Evolutionary conservation across 92 coral and sea anemone species (phyloP).

Genomic region (Nematostella vectensis): DNA sequence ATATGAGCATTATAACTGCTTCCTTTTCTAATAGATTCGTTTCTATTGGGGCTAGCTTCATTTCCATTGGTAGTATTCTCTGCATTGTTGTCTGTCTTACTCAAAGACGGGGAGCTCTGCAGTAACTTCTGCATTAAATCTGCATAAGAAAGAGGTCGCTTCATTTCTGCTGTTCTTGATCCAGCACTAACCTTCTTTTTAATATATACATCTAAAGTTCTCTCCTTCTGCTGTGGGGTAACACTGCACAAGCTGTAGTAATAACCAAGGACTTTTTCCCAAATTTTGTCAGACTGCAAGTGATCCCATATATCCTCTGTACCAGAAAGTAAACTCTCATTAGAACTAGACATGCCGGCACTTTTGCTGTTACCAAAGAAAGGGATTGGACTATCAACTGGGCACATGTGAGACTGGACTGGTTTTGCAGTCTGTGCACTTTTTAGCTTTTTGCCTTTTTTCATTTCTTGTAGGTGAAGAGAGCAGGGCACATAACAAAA

Average conservation of each 20-base stretch:
- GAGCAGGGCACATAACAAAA: slow-evolving; percentile 84
- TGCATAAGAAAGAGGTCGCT: slow-evolving; percentile 59
- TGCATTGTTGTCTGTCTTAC: neutral
- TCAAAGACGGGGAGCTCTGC: slow-evolving; percentile 7
- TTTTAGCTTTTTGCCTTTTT: slow-evolving; percentile 24
- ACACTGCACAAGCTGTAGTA: slow-evolving; percentile 77
- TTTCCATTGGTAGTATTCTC: neutral
- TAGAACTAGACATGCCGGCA: neutral
- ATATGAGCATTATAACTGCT: neutral
- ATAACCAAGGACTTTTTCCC: slow-evolving; percentile 85
- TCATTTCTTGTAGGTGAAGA: slow-evolving; percentile 56
- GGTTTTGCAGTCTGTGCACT: slow-evolving; percentile 5
- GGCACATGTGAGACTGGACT: slow-evolving; percentile 8
- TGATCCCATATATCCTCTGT: slow-evolving; percentile 59
- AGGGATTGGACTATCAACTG: slow-evolving; percentile 64
- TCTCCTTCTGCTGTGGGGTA: slow-evolving; percentile 24
- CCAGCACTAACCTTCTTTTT: slow-evolving; percentile 31
- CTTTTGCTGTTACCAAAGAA: slow-evolving; percentile 39
- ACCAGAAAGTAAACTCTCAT: neutral
- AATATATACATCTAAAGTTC: slow-evolving; percentile 56
- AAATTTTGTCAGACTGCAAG: slow-evolving; percentile 56
- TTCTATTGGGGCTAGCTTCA: neutral
- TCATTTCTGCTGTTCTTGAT: slow-evolving; percentile 13
- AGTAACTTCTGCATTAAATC: slow-evolving; percentile 58
- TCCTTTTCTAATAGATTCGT: neutral